Evolutionary conservation across 1,140 invertebrate genomes (phyloP).

Genomic region (Drosophila elegans): DNA sequence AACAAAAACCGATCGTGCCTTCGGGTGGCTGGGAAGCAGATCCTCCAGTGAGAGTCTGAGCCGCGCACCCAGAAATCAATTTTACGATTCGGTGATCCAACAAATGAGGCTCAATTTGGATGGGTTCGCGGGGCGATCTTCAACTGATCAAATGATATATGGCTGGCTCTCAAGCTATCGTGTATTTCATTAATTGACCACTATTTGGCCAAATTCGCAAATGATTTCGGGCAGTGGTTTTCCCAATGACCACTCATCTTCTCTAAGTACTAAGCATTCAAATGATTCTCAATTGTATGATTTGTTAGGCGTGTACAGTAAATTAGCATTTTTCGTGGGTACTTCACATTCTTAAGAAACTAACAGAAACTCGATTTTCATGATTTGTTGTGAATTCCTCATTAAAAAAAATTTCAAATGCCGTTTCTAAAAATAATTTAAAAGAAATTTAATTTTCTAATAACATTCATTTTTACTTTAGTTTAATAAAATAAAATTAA

Average conservation of each 20-base stretch:
- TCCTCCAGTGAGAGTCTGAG: slow-evolving; percentile 21
- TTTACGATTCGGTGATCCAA: slow-evolving; percentile 36
- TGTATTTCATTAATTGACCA: slow-evolving; percentile 27
- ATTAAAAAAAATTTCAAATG: too few relatives aligned
- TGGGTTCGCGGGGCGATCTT: slow-evolving; percentile 9
- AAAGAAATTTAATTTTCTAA: too few relatives aligned
- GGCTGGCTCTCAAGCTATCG: slow-evolving; percentile 19
- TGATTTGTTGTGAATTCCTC: too few relatives aligned
- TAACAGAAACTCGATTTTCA: too few relatives aligned
- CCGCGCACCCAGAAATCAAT: slow-evolving; percentile 22
- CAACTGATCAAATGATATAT: slow-evolving; percentile 38
- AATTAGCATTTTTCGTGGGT: background rate
- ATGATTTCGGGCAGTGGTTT: slow-evolving; percentile 8
- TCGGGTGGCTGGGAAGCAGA: slow-evolving; percentile 12
- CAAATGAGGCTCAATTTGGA: slow-evolving; percentile 41
- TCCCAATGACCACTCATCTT: slow-evolving; percentile 13
- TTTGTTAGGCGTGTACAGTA: background rate
- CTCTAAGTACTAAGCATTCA: slow-evolving; percentile 24
- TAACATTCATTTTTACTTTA: too few relatives aligned
- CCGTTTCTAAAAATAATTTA: too few relatives aligned
- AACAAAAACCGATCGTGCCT: slow-evolving; percentile 24
- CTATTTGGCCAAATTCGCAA: slow-evolving; percentile 14
- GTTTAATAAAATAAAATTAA: too few relatives aligned
- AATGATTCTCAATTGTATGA: background rate
- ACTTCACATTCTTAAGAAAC: too few relatives aligned